These are phyloP conservation scores for Anguilla obscura DNA, from an alignment of 2,797 vertebrate genomes.

Conservation along the genomic window DNA sequence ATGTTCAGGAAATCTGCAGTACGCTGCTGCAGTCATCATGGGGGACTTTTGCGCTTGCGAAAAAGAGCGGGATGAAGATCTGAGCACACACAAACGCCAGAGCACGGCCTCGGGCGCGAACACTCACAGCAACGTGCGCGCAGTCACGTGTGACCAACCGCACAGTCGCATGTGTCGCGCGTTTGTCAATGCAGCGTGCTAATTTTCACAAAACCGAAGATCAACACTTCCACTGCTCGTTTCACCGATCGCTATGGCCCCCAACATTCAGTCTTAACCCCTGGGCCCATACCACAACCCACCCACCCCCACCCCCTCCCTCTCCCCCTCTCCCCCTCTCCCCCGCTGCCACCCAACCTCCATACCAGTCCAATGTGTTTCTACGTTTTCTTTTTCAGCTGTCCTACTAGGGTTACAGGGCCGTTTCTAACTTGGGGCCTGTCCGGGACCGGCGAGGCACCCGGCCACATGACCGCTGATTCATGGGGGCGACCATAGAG, in stretches of 20 bases:
- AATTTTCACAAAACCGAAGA: neutral
- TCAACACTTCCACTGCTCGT: neutral
- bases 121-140: neutral
- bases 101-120: neutral
- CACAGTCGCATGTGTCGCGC: neutral
- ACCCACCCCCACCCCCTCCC: neutral
- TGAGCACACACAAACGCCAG: neutral
- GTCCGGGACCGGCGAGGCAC: conserved; percentile 74
- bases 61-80: neutral
- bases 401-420: conserved; percentile 87
- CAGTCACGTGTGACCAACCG: neutral
- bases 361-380: conserved; percentile 55
- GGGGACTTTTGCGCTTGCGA: neutral
- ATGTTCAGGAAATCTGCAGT: neutral
- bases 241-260: neutral
- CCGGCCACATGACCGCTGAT: conserved; percentile 92
- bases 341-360: neutral
- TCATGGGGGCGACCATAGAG: conserved; percentile 93
- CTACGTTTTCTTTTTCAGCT: conserved; percentile 78
- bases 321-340: neutral
- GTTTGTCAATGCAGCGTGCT: neutral
- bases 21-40: neutral
- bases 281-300: neutral
- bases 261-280: neutral
- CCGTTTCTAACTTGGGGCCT: conserved; percentile 86